Conservation (phyloP, 2,113 vertebrate species). For the Meles meles region DNA sequence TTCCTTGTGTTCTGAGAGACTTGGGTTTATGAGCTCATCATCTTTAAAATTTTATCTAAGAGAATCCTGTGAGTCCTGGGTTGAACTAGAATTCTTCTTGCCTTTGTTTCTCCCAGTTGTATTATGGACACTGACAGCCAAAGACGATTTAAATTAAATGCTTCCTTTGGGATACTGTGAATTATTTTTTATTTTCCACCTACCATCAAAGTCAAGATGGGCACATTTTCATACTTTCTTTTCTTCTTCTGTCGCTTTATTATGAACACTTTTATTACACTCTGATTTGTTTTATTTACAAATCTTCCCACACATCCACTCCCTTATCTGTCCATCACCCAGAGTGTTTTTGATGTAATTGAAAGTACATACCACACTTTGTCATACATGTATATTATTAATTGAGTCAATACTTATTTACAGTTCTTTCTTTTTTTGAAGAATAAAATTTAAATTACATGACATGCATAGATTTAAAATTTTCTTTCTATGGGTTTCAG, state of each 20-base stretch:
- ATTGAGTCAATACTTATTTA: background rate
- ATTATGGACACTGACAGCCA: background rate
- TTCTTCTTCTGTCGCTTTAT: background rate
- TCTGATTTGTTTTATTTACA: background rate
- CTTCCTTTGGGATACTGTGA: background rate
- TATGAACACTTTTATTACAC: background rate
- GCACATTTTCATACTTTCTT: background rate
- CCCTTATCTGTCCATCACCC: background rate
- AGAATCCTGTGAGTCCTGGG: background rate
- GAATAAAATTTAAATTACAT: background rate
- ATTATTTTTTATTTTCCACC: background rate
- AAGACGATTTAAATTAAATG: background rate
- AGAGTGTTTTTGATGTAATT: background rate
- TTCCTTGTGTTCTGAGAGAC: background rate
- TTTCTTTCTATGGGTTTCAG: background rate
- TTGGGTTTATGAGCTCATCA: background rate
- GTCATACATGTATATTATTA: background rate
- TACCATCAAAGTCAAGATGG: background rate
- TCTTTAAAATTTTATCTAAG: background rate
- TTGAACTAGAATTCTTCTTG: background rate
- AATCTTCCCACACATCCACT: background rate
- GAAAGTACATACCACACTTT: background rate
- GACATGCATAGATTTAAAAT: background rate
- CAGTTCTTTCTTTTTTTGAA: background rate
- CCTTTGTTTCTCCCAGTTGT: background rate